Conservation (phyloP, 2,113 vertebrate species). For the Tyrannus savana region DNA sequence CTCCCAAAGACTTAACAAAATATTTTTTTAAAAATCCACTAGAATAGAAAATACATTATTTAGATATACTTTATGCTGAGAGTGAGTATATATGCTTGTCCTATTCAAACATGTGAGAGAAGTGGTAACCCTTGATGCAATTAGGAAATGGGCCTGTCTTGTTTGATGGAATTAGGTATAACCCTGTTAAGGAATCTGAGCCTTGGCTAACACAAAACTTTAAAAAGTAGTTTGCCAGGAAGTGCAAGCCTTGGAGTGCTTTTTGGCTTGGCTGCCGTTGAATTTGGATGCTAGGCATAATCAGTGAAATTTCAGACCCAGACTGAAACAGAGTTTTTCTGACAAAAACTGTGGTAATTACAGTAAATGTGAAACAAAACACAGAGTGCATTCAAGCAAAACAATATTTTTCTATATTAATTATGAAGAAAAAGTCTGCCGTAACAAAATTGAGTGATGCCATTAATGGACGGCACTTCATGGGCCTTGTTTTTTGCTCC, state of each 20-base stretch:
- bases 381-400: constrained; percentile 38
- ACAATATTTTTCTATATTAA: constrained; percentile 21
- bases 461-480: constrained; percentile 13
- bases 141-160: constrained; percentile 70
- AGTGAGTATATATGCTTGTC: constrained; percentile 82
- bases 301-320: constrained; percentile 26
- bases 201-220: constrained; percentile 35
- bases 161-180: constrained; percentile 56
- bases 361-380: constrained; percentile 44
- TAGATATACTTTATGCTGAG: constrained; percentile 84
- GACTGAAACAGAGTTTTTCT: constrained; percentile 68
- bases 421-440: constrained; percentile 28
- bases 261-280: constrained; percentile 37
- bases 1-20: constrained; percentile 84
- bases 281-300: constrained; percentile 34
- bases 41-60: constrained; percentile 84
- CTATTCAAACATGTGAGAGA: constrained; percentile 79
- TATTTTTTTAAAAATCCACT: constrained; percentile 82
- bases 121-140: constrained; percentile 75
- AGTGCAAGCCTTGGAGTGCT: constrained; percentile 65
- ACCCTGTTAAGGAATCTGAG: constrained; percentile 52
- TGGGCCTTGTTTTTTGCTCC: not conserved
- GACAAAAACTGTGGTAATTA: constrained; percentile 33
- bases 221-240: constrained; percentile 42
- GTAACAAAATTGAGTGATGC: not conserved